A percentile compares a stretch with the other conserved stretches of the same genome.
Evolutionary conservation across 2,113 vertebrate genomes (phyloP).

Genomic region (Noturus placidus): DNA sequence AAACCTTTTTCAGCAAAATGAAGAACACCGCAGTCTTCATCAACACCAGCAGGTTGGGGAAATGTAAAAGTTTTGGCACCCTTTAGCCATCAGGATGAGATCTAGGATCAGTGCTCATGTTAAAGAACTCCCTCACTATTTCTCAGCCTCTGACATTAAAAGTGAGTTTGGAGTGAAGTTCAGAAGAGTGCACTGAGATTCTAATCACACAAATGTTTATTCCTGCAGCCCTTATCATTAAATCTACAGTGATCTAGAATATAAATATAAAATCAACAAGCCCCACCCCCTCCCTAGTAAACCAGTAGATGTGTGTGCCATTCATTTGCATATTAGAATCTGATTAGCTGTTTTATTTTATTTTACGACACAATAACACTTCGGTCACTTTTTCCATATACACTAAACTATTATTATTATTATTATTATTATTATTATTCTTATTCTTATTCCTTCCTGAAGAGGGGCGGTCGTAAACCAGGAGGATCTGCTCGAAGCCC

Average conservation of each 20-base stretch:
- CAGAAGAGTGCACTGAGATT: too few relatives aligned
- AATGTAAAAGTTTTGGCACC: background rate
- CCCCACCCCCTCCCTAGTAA: background rate
- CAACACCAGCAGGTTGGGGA: conserved; percentile 66
- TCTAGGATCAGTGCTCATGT: background rate
- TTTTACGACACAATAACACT: background rate
- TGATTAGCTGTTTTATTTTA: background rate
- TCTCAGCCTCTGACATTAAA: too few relatives aligned
- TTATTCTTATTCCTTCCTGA: conserved; percentile 9
- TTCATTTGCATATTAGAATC: background rate
- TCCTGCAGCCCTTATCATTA: background rate
- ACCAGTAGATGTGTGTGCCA: background rate
- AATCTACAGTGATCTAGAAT: background rate
- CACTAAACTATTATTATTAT: background rate
- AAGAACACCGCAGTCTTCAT: conserved; percentile 64
- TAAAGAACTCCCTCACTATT: background rate
- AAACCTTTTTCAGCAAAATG: conserved; percentile 69
- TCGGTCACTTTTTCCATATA: too few relatives aligned
- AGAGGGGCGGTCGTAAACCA: conserved; percentile 74
- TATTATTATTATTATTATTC: background rate
- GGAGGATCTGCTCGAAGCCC: conserved; percentile 70
- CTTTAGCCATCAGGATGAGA: background rate
- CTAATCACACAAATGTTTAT: background rate
- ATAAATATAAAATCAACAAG: background rate
- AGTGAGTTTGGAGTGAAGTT: background rate